Evolutionary conservation across 2,797 vertebrate species (phyloP), one percentile per base, ranked within the genome.

Genomic region (Chiroxiphia lanceolata): DNA sequence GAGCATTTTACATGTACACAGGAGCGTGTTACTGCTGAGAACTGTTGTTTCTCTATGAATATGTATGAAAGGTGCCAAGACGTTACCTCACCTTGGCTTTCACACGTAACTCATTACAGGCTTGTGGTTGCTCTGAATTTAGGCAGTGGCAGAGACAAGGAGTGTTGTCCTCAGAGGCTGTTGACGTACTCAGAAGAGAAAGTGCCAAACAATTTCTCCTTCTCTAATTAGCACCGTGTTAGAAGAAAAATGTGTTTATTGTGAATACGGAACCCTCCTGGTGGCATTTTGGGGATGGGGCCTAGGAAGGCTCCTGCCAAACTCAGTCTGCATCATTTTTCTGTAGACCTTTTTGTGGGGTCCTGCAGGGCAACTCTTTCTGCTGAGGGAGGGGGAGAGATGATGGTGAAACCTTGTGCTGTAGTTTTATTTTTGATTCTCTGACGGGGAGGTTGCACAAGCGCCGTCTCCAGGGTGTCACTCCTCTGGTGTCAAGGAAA

Each of bases 401-500:
- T 60, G 34, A 54, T 42, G 65, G 50, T 72, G 83, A 83, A 88
- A 91, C 69, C 9, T 36, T 51, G 57, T 75, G 74, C 78, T 92
- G 1, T 23, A 5, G 84, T 80, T 93, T 91, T 79, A 68, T 79
- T 91, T 93, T 78, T 92, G 85, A 93, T 74, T 65, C 81, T 53
- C 81, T 78, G 79, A 59, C 44, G 71, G 38, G 97, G 93, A 83
- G 93, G 96, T 97, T 97, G 95, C 96, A 95, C 98, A 97, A 96
- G 96, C 3, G 1, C 51, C 0, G 95, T 98, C 98, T 98, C 97
- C 97, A 97, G 98, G 97, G 98, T 98, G 97, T 89, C 95, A 26
- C 86, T 94, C 74, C 95, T 97, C 97, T 98, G 98, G 98, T 97
- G 98, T 98, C 98, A 98, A 97, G 97, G 97, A 97, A 91, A 97